Evolutionary conservation across 2,888 invertebrate genomes (phyloP), one percentile per base, ranked within the genome.

Genomic region (Melanchra persicariae): DNA sequence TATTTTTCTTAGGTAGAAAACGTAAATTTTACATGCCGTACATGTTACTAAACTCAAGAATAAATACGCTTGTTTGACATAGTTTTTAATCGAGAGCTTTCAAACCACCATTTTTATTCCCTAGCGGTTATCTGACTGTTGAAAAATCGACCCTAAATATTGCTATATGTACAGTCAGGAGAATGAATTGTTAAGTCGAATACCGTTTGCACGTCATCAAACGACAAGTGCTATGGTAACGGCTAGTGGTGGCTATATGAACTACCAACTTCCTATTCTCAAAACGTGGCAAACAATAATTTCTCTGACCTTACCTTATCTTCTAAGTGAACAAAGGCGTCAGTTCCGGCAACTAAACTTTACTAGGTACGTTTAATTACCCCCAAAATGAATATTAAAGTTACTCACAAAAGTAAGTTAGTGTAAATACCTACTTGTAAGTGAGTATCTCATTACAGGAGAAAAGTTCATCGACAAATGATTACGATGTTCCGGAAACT

Each of bases 401-500:
- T 62, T 49, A 24, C 40, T 78, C 17, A 15, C 24, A 73, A 22
- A 65, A 80, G 47, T 66, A 51, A 70, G 19, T 57, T 22, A 59
- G 24, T 37, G 22, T 52, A 45, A 63, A 47, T 62, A 55, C 37
- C 7, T 68, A 65, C 71, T 78, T 79, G 43, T 58, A 26, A 60
- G 17, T 55, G 37, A 64, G 61, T 64, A 51, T 57, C 63, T 72
- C 47, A 77, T 78, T 78, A 66, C 40, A 61, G 45, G 30, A 51
- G 66, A 43, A 22, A 72, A 78, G 47, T 82, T 82, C 61, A 67
- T 67, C 58, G 57, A 66, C 70, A 52, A 63, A 73, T 72, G 51
- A 69, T 70, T 63, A 63, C 55, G 57, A 70, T 67, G 66, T 78
- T 78, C 45, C 24, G 45, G 30, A 60, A 73, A 80, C 58, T 78